phyloP scores from a whole-genome alignment of 1,140 invertebrate genomes.

The Ostrea denselamellosa region DNA sequence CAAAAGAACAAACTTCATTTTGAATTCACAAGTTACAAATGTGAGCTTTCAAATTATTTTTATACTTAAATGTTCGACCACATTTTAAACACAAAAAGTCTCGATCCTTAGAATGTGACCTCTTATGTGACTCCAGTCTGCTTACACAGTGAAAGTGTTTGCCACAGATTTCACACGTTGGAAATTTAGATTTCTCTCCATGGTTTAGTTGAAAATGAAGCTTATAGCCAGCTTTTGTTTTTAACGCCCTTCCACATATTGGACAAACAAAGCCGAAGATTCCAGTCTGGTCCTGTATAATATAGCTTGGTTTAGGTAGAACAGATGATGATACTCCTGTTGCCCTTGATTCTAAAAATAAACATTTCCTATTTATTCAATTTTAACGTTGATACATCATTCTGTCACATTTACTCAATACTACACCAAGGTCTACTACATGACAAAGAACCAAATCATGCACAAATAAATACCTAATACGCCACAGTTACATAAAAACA shows the following conservation, averaged over 20 bases:
- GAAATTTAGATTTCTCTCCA: constrained; percentile 23
- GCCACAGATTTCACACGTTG: constrained; percentile 33
- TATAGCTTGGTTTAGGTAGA: constrained; percentile 20
- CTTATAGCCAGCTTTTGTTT: constrained; percentile 26
- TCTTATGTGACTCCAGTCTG: constrained; percentile 37
- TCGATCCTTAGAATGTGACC: constrained; percentile 5
- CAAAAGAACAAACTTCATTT: not conserved
- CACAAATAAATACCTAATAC: no score
- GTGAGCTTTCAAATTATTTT: constrained; percentile 42
- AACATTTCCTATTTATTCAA: not conserved
- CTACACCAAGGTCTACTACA: no score
- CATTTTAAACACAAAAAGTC: constrained; percentile 42
- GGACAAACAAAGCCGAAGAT: constrained; percentile 40
- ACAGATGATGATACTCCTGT: not conserved
- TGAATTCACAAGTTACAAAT: not conserved
- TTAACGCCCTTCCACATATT: constrained; percentile 29
- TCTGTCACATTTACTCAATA: no score
- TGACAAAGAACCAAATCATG: no score
- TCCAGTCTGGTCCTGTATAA: constrained; percentile 7
- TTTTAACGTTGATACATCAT: no score
- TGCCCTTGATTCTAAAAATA: constrained; percentile 12
- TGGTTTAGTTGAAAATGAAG: constrained; percentile 38
- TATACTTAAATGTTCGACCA: constrained; percentile 37
- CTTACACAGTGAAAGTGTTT: constrained; percentile 44
- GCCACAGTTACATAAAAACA: no score